Conservation (phyloP, 1,140 invertebrate species). For the Heliothis virescens region DNA sequence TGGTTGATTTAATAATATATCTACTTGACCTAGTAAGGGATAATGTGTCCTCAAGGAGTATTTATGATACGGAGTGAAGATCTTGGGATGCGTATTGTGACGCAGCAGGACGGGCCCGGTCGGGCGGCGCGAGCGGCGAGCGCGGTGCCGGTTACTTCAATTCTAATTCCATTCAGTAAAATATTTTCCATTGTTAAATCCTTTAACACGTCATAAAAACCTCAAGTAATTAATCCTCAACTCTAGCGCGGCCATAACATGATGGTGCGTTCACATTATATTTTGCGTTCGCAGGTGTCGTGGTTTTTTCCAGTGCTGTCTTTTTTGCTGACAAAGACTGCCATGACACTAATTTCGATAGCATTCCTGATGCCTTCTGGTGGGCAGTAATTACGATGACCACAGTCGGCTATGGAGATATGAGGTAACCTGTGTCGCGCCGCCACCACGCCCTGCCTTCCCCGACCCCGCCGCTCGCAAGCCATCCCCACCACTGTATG, state of each 20-base stretch:
- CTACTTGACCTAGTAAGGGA: conserved; percentile 8
- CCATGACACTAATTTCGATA: conserved; percentile 98
- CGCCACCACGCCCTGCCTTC: conserved; percentile 63
- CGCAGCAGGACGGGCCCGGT: conserved; percentile 16
- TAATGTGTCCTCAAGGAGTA: conserved; percentile 14
- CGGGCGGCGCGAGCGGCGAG: conserved; percentile 39
- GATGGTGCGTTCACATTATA: conserved; percentile 68
- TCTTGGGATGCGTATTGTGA: conserved; percentile 21
- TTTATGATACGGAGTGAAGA: conserved; percentile 6
- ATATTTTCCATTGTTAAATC: conserved; percentile 12
- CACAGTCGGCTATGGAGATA: conserved; percentile 99
- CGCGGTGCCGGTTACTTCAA: conserved; percentile 37
- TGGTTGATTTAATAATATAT: conserved; percentile 1
- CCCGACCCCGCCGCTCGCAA: conserved; percentile 78
- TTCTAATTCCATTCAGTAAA: conserved; percentile 28
- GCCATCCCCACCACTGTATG: conserved; percentile 76
- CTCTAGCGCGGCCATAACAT: conserved; percentile 53
- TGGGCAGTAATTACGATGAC: conserved; percentile 98
- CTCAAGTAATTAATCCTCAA: conserved; percentile 10
- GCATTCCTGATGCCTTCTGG: conserved; percentile 99
- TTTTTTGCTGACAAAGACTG: conserved; percentile 99
- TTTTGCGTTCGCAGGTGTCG: conserved; percentile 92
- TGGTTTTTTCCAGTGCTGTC: conserved; percentile 99
- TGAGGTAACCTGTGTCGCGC: conserved; percentile 90
- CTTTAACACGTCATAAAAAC: background rate